Evolutionary conservation across 2,113 vertebrate species (phyloP).

Genomic region (Protobothrops mucrosquamatus): DNA sequence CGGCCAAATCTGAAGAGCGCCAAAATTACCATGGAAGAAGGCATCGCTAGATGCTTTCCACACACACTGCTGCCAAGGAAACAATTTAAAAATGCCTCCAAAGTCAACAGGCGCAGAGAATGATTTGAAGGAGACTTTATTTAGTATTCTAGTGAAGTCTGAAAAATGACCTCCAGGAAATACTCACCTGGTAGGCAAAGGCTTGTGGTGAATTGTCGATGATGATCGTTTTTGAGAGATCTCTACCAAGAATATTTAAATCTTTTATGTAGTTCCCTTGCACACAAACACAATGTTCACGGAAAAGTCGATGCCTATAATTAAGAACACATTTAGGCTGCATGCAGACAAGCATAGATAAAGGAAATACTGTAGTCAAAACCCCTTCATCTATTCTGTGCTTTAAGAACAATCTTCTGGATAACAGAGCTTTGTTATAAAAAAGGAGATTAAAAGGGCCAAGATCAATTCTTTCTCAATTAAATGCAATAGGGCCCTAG

Average conservation of each 20-base stretch:
- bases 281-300: slow-evolving; percentile 98
- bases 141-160: background rate
- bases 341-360: slow-evolving; percentile 21
- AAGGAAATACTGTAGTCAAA: slow-evolving; percentile 28
- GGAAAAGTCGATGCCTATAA: slow-evolving; percentile 93
- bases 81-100: background rate
- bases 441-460: background rate
- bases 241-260: slow-evolving; percentile 96
- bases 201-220: slow-evolving; percentile 99
- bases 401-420: background rate
- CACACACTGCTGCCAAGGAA: background rate
- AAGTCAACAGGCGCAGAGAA: background rate
- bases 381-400: background rate
- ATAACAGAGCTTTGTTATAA: background rate
- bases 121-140: background rate
- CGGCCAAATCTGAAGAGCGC: background rate
- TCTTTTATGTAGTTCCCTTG: slow-evolving; percentile 99
- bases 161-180: background rate
- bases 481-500: too few relatives aligned
- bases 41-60: background rate
- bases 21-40: background rate
- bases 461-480: background rate
- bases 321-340: slow-evolving; percentile 5
- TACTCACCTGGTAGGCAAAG: slow-evolving; percentile 96
- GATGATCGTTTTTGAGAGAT: slow-evolving; percentile 99